Evolutionary conservation across 2,113 vertebrate genomes (phyloP).

Genomic region (Athene noctua): DNA sequence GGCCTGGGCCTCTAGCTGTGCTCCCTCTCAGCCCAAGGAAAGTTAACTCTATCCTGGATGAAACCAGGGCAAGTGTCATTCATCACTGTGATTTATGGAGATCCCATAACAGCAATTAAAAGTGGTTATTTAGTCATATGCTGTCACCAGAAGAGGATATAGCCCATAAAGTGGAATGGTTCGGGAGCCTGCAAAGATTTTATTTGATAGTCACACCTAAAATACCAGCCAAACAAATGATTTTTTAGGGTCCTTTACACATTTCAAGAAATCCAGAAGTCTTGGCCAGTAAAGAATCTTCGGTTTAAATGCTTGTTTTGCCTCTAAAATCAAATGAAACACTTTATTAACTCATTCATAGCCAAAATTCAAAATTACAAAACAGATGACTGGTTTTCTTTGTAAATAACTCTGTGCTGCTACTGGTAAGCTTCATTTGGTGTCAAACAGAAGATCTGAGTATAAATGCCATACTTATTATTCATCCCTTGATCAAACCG

Average conservation of each 20-base stretch:
- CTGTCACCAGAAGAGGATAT: background rate
- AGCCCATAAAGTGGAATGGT: background rate
- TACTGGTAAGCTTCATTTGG: background rate
- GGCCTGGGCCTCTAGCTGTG: too few relatives aligned
- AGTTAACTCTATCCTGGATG: too few relatives aligned
- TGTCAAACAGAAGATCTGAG: background rate
- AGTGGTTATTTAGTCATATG: background rate
- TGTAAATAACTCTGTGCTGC: background rate
- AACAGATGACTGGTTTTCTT: background rate
- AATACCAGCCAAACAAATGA: background rate
- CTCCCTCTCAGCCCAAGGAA: too few relatives aligned
- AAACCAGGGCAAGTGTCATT: background rate
- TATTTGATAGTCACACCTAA: background rate
- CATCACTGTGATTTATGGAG: background rate
- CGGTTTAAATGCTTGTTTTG: background rate
- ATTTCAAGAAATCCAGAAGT: background rate
- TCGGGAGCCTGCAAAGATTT: background rate
- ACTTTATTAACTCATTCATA: background rate
- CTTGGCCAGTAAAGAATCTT: background rate
- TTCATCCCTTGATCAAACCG: background rate
- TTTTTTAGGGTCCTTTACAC: background rate
- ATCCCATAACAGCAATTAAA: slow-evolving; percentile 5
- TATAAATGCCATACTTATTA: background rate
- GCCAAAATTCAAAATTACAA: background rate
- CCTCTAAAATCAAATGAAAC: background rate